Conservation (phyloP, 2,113 vertebrate species). For the Microcebus murinus region DNA sequence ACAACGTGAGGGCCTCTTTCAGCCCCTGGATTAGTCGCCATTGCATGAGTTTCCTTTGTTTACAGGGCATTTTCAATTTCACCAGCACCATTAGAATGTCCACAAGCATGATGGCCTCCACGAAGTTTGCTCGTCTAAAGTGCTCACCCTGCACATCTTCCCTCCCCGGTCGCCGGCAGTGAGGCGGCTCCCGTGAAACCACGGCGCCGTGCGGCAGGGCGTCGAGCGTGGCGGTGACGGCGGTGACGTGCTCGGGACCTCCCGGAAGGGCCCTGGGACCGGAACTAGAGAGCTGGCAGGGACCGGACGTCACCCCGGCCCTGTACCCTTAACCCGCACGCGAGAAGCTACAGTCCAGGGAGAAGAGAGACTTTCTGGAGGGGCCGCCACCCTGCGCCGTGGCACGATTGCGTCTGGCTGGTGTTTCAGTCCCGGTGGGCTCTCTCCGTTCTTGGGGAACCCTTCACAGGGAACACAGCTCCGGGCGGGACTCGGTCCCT, state of each 20-base stretch:
- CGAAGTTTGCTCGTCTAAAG: not conserved
- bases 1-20: not conserved
- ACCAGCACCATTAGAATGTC: not conserved
- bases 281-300: not conserved
- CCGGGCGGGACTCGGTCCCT: not conserved
- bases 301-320: not conserved
- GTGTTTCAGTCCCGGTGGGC: not conserved
- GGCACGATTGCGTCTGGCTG: not conserved
- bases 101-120: not conserved
- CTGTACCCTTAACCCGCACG: not conserved
- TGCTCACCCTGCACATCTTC: not conserved
- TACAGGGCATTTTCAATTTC: not conserved
- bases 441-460: not conserved
- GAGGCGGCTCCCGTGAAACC: not conserved
- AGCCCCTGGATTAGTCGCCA: not conserved
- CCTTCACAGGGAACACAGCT: not conserved
- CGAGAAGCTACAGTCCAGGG: not conserved
- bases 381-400: accelerated
- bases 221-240: accelerated
- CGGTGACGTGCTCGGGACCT: accelerated
- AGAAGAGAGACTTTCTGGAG: not conserved
- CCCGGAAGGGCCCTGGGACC: not conserved
- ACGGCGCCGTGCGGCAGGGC: not conserved
- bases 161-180: not conserved
- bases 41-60: not conserved